Base-by-base conservation (phyloP, 30 jellyfish, hydroid and myxozoan genomes). In the Clytia hemisphaerica region DNA sequence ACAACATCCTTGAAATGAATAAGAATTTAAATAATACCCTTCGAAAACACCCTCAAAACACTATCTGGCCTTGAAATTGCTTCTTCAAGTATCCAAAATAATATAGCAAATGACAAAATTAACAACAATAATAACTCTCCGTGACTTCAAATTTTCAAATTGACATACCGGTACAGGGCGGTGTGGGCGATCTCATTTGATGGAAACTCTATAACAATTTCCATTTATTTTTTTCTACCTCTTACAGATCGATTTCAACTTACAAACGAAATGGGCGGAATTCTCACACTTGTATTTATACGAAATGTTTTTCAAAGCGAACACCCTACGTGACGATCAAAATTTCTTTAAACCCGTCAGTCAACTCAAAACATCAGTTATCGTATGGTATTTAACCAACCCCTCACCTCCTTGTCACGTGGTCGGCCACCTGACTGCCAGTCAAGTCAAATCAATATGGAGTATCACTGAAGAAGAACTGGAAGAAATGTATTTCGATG, bases 371-470 rank as follows among this genome's bases (percentile, higher is more conserved):
- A 87, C 97, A 4, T 87, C 97, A 3, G 97, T 87, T 12, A 87
- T 87, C 36, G 97, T 87, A 4, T 87, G 97, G 97, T 87, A 87
- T 49, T 53, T 87, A 30, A 73, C 86, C 68, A 87, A 86, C 68
- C 94, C 93, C 12, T 87, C 71, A 44, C 94, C 97, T 21, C 97
- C 97, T 6, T 87, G 97, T 75, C 97, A 78, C 60, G 97, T 79
- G 12, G 97, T 87, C 10, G 73, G 97, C 24, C 97, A 87, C 45
- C 83, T 87, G 18, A 87, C 97, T 2, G 94, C 97, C 9, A 87
- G 97, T 47, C 97, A 87, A 58, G 97, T 87, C 40, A 87, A 87
- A 50, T 87, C 97, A 46, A 87, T 87, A 59, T 87, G 97, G 97
- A 94, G 97, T 3, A 79, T 87, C 25, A 87, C 97, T n/a, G 97